Evolutionary conservation across 2,888 invertebrate species (phyloP), one percentile per base, ranked within the genome.

Genomic region (Lamellibrachia satsuma): DNA sequence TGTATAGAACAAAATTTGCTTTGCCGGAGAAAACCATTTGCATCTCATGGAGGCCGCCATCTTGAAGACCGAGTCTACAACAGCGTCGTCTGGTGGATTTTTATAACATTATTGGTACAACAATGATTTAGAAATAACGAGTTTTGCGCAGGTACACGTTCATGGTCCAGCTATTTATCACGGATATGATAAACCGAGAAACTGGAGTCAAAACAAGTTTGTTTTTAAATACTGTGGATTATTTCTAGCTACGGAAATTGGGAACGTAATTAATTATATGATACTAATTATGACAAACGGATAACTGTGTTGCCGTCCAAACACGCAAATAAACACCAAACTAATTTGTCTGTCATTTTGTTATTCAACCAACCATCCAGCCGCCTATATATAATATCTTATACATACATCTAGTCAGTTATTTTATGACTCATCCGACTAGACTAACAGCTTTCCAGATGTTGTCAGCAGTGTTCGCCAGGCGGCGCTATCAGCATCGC

Each of bases 21-120:
- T 75, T 75, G 75, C 75, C 75, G 75, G 75, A 75, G 75, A 75
- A 75, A 75, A 75, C 15, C 75, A 75, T 75, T 75, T 75, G 75
- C 75, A 75, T 75, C 75, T 11, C 15, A 75, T 75, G 75, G 75
- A 75, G 75, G 75, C 75, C 75, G 75, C 75, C 75, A 75, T 75
- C 22, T 75, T 75, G 75, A 75, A 75, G 75, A 75, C 75, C 75
- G 75, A 75, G 22, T 75, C 75, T 75, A 22, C 22, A 75, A n/a
- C 75, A 22, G 22, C 75, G 75, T n/a, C 75, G 22, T 75, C 75
- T 75, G 22, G 75, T 6, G 75, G 75, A 75, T 6, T 75, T 11
- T 15, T 15, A 22, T 75, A 0, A 22, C 15, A 22, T 4, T 75
- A 75, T 75, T 15, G 75, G 15, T 75, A 22, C 75, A 75, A 3